Evolutionary conservation across 2,888 invertebrate species (phyloP), one percentile per base, ranked within the genome.

Genomic region (Archips crataeganus): DNA sequence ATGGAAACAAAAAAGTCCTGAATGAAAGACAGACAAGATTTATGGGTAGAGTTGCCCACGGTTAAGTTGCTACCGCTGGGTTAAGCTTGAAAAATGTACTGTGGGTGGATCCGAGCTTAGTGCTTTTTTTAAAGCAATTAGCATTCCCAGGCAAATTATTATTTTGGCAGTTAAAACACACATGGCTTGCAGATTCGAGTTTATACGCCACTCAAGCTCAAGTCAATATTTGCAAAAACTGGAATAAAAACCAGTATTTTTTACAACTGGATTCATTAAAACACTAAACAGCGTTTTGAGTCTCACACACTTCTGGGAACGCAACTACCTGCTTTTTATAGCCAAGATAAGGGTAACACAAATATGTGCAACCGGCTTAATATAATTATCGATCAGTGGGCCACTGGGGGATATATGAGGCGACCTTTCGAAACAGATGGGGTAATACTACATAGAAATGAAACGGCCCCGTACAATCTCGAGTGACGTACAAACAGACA

Each of bases 281-380:
- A 81, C 79, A 78, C 81, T 79, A 79, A 80, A 77, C 79, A 79
- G 78, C 79, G 80, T 81, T 84, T 89, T 87, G 82, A 89, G 88
- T 83, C 82, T 86, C 80, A 81, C 69, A 45, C 85, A 80, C 79
- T 92, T 90, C 91, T 87, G 86, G 85, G 93, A 92, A 93, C 87
- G 85, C 86, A 87, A 87, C 93, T 94, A 93, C 94, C 94, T 94
- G 94, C 89, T 91, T 89, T 91, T 92, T 90, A 88, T 88, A 87
- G 84, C 79, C 62, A 77, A 88, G 87, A 90, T 90, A 88, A 87
- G 86, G 84, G 82, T 83, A 84, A 82, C 81, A 86, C 87, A 89
- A 89, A 88, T 88, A 89, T 88, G 85, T 78, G 82, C 82, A 85
- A 86, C 83, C 91, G 84, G 87, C 89, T 85, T 80, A 84, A 83